Evolutionary conservation across 2,113 vertebrate species (phyloP).

Genomic region (Stegastes partitus): DNA sequence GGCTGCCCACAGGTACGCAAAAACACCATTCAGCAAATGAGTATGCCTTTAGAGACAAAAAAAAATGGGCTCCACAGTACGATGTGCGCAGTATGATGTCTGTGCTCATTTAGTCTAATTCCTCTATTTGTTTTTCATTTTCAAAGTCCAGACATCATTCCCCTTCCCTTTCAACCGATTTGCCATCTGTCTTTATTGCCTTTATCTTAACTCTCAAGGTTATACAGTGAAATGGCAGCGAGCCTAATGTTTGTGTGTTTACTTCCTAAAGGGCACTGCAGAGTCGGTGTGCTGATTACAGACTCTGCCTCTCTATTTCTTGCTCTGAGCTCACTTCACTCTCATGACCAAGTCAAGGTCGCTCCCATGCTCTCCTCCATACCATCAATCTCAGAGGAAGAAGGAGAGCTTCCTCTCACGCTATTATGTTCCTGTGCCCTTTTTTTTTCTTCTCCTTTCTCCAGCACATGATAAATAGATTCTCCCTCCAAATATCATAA

Average conservation of each 20-base stretch:
- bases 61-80: constrained; percentile 8
- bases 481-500: constrained; percentile 50
- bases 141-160: constrained; percentile 38
- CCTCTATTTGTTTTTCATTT: constrained; percentile 18
- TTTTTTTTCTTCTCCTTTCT: background rate
- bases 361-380: constrained; percentile 58
- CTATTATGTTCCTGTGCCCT: constrained; percentile 42
- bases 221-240: constrained; percentile 13
- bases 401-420: constrained; percentile 62
- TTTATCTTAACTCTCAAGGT: constrained; percentile 48
- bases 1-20: background rate
- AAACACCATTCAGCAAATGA: constrained; percentile 33
- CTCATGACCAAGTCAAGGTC: constrained; percentile 67
- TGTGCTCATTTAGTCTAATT: constrained; percentile 29
- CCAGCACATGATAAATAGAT: constrained; percentile 47
- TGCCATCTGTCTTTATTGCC: constrained; percentile 56
- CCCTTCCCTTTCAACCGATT: constrained; percentile 21
- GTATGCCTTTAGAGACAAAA: background rate
- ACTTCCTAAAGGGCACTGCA: constrained; percentile 56
- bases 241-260: constrained; percentile 56
- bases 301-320: constrained; percentile 14
- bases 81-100: background rate
- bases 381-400: constrained; percentile 57
- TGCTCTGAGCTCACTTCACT: constrained; percentile 30
- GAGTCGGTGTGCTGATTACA: constrained; percentile 66